Evolutionary conservation across 2,888 invertebrate species (phyloP), one percentile per base, ranked within the genome.

Genomic region (Rhodophaea formosa): DNA sequence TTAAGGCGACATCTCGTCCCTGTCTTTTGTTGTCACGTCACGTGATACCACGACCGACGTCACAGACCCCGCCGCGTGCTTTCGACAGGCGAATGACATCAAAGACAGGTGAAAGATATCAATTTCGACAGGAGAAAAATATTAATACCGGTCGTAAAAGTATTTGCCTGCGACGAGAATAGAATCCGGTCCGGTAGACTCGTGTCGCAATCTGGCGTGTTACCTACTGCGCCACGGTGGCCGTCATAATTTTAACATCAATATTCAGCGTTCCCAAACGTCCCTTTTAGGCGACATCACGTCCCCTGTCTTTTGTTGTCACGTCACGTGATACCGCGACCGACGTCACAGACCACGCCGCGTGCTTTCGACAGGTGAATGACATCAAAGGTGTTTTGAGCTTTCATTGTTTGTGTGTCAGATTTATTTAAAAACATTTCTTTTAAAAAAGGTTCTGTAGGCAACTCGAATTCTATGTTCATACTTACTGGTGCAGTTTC

Each of bases 241-340:
- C 5, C 45, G 17, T 10, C 45, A 45, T 45, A 44, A 42, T 3
- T 5, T 1, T 44, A 23, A 23, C 15, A 44, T 44, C 15, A 15
- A 15, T 44, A 44, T 44, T 44, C 43, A 6, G 43, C 15, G 15
- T 44, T 46, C 15, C 44, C 46, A 7, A n/a, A 23, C 23, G 23
- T 45, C 45, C 45, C 45, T 47, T 49, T 49, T 49, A 29, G 49
- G 6, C 49, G 49, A 7, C 49, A 32, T 51, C 51, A 15, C 32
- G 35, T 49, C 49, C 51, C 46, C 32, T 16, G 51, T 51, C 51
- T 51, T 51, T 51, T 51, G 51, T 51, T 51, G 51, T 51, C 35
- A 39, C 35, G 35, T 51, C 35, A 51, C 51, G 51, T 16, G 51
- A 51, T 51, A 51, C 35, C 51, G 35, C 35, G 32, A 51, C 51